These are phyloP conservation scores for Aleadryas rufinucha DNA, from an alignment of 2,113 vertebrate species.

Conservation along the genomic window DNA sequence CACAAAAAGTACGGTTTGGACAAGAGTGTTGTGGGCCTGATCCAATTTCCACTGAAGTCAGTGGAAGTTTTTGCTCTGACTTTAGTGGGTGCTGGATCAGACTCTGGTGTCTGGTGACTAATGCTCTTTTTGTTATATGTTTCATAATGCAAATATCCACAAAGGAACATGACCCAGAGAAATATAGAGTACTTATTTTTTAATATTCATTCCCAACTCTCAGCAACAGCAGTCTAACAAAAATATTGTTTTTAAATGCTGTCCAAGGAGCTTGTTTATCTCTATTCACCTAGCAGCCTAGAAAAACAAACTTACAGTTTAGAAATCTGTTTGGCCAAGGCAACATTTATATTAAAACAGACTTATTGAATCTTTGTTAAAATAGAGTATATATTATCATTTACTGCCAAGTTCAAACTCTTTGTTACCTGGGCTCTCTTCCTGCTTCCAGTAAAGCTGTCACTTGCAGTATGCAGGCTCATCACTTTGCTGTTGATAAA, in stretches of 20 bases:
- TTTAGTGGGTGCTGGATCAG: not conserved
- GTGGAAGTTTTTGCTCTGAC: constrained; percentile 9
- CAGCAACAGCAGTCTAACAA: not conserved
- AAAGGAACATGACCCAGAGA: not conserved
- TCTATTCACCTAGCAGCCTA: constrained; percentile 11
- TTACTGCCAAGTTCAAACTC: not conserved
- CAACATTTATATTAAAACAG: not conserved
- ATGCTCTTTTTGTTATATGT: not conserved
- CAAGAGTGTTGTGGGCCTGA: not conserved
- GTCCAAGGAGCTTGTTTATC: constrained; percentile 24
- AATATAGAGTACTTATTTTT: constrained; percentile 21
- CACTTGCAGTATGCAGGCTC: not conserved
- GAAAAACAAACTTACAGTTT: constrained; percentile 7
- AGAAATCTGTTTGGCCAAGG: not conserved
- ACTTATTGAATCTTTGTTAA: not conserved
- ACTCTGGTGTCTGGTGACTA: not conserved
- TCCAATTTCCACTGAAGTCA: not conserved
- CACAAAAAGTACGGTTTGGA: not conserved
- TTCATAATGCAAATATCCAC: not conserved
- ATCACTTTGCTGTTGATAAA: not conserved
- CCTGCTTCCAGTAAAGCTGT: not conserved
- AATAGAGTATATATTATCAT: not conserved
- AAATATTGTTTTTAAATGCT: constrained; percentile 15
- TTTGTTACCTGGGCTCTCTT: not conserved
- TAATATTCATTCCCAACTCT: not conserved